A percentile compares a stretch with the other conserved stretches of the same genome.
phyloP scores from a whole-genome alignment of 2,888 invertebrate genomes.

The Epinotia bilunana region DNA sequence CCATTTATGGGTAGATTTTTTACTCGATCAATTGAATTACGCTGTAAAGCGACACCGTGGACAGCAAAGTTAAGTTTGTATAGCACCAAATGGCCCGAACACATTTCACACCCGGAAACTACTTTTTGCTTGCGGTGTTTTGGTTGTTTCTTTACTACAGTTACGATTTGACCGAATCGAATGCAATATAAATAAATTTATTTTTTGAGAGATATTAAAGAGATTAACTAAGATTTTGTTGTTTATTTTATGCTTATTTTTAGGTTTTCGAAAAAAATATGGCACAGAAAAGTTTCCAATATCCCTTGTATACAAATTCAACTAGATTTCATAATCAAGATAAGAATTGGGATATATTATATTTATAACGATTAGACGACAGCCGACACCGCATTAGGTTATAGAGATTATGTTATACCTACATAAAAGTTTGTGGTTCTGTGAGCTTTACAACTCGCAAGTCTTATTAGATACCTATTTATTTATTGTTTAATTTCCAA shows the following conservation, averaged over 20 bases:
- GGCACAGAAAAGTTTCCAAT: neutral
- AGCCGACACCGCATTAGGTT: too few relatives aligned
- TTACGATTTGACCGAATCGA: conserved; percentile 28
- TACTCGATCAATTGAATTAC: neutral
- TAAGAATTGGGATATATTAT: too few relatives aligned
- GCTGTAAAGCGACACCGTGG: neutral
- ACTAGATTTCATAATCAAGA: neutral
- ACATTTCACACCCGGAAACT: conserved; percentile 45
- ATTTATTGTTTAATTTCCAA: too few relatives aligned
- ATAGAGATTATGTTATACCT: too few relatives aligned
- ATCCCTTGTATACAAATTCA: conserved; percentile 12
- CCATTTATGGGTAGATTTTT: too few relatives aligned
- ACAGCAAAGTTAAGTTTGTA: conserved; percentile 19
- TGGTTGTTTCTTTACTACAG: conserved; percentile 26
- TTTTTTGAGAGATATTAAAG: conserved; percentile 13
- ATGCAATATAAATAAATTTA: conserved; percentile 30
- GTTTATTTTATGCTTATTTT: neutral
- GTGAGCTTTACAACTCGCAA: too few relatives aligned
- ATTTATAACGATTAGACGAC: too few relatives aligned
- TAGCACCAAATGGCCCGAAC: conserved; percentile 36
- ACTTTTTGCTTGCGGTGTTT: conserved; percentile 33
- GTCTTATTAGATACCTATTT: too few relatives aligned
- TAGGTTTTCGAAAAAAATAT: neutral
- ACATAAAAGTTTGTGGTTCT: too few relatives aligned
- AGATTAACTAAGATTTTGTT: conserved; percentile 5